Evolutionary conservation across 1,140 invertebrate genomes (phyloP).

Genomic region (Pseudoatta argentina): DNA sequence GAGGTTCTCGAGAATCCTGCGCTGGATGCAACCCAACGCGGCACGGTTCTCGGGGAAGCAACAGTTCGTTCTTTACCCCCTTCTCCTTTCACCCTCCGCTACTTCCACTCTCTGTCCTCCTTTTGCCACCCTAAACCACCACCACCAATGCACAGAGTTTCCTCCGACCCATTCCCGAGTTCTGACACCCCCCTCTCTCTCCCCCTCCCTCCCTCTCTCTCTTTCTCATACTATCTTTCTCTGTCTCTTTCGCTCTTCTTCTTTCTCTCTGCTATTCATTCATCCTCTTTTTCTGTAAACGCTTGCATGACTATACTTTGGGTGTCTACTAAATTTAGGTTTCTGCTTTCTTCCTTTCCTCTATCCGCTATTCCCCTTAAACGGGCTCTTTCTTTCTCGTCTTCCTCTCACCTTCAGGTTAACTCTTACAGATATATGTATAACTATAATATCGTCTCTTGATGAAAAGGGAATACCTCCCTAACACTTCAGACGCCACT

Average conservation of each 20-base stretch:
- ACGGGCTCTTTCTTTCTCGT: constrained; percentile 37
- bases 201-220: constrained; percentile 54
- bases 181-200: constrained; percentile 39
- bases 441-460: constrained; percentile 24
- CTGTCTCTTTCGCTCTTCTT: constrained; percentile 13
- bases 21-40: constrained; percentile 72
- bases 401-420: constrained; percentile 17
- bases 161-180: constrained; percentile 45
- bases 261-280: constrained; percentile 47
- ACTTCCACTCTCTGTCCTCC: constrained; percentile 72
- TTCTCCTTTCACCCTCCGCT: constrained; percentile 60
- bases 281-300: constrained; percentile 42
- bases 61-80: constrained; percentile 82
- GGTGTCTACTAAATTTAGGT: constrained; percentile 80
- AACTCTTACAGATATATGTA: constrained; percentile 49
- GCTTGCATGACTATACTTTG: constrained; percentile 70
- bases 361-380: constrained; percentile 11
- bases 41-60: constrained; percentile 82
- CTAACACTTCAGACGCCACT: constrained; percentile 76
- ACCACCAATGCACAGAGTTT: constrained; percentile 73
- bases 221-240: constrained; percentile 48
- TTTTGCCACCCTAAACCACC: constrained; percentile 76
- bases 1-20: constrained; percentile 80
- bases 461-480: constrained; percentile 73
- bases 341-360: constrained; percentile 45